Evolutionary conservation across 2,113 vertebrate species (phyloP).

Genomic region (Verasper variegatus): DNA sequence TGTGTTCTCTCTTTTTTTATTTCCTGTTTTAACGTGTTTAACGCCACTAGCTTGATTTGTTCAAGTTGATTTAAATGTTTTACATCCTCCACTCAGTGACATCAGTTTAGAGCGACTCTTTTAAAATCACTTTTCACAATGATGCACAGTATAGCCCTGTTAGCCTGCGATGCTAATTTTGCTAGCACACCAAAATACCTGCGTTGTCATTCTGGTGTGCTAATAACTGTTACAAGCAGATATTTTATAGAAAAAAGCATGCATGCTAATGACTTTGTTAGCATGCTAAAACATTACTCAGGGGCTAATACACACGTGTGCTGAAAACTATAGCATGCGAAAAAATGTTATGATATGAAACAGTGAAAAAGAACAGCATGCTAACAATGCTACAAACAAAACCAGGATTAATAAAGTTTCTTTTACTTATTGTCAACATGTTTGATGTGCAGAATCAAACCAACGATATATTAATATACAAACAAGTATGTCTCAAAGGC

Average conservation of each 20-base stretch:
- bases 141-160: conserved; percentile 28
- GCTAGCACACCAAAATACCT: conserved; percentile 8
- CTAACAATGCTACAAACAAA: conserved; percentile 14
- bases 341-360: background rate
- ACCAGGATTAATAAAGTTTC: background rate
- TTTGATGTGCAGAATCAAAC: background rate
- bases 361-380: background rate
- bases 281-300: conserved; percentile 47
- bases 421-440: background rate
- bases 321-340: conserved; percentile 33
- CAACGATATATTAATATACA: background rate
- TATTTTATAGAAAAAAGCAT: background rate
- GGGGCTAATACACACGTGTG: conserved; percentile 21
- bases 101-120: conserved; percentile 9
- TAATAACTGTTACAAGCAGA: conserved; percentile 18
- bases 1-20: background rate
- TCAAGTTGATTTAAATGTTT: too few species aligned
- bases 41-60: too few species aligned
- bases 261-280: conserved; percentile 54
- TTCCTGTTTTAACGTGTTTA: background rate
- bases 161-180: conserved; percentile 28
- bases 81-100: too few species aligned
- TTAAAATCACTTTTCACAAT: background rate
- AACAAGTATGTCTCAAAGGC: too few species aligned
- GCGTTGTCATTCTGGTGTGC: conserved; percentile 4